Percentiles rank a stretch among this genome's conserved stretches.
Evolutionary conservation across 2,888 invertebrate genomes (phyloP).

Genomic region (Pheosia tremula): DNA sequence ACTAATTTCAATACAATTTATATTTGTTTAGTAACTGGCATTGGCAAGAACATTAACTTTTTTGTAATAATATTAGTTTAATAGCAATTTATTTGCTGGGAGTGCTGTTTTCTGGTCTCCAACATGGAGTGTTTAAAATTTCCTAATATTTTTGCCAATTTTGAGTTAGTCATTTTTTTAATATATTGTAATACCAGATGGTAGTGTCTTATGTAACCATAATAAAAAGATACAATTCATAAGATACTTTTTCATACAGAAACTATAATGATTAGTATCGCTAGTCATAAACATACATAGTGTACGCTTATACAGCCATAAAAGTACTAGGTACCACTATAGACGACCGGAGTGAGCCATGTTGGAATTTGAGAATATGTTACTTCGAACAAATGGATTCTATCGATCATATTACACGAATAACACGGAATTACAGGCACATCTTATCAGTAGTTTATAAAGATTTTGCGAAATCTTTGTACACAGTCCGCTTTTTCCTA

Average conservation of each 20-base stretch:
- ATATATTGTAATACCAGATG: slow-evolving; percentile 8
- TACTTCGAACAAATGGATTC: slow-evolving; percentile 33
- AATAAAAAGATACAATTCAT: slow-evolving; percentile 15
- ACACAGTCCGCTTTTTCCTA: slow-evolving; percentile 32
- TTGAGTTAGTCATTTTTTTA: neutral
- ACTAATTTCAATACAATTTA: too few relatives aligned
- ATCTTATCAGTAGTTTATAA: slow-evolving; percentile 18
- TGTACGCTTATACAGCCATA: slow-evolving; percentile 13
- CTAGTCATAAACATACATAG: slow-evolving; percentile 14
- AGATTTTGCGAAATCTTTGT: slow-evolving; percentile 29
- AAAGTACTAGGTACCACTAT: slow-evolving; percentile 41
- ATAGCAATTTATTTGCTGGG: too few relatives aligned
- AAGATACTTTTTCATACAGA: neutral
- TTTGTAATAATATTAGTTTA: too few relatives aligned
- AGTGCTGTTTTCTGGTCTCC: too few relatives aligned
- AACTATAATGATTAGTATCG: slow-evolving; percentile 26
- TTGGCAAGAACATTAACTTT: too few relatives aligned
- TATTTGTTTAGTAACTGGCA: too few relatives aligned
- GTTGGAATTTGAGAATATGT: slow-evolving; percentile 70
- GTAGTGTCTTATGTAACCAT: slow-evolving; percentile 36
- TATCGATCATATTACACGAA: slow-evolving; percentile 19
- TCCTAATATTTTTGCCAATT: too few relatives aligned
- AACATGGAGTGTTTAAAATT: too few relatives aligned
- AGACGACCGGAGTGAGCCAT: slow-evolving; percentile 66
- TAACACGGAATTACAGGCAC: slow-evolving; percentile 12